phyloP scores from a whole-genome alignment of 2,797 vertebrate genomes.

The Cuniculus paca region DNA sequence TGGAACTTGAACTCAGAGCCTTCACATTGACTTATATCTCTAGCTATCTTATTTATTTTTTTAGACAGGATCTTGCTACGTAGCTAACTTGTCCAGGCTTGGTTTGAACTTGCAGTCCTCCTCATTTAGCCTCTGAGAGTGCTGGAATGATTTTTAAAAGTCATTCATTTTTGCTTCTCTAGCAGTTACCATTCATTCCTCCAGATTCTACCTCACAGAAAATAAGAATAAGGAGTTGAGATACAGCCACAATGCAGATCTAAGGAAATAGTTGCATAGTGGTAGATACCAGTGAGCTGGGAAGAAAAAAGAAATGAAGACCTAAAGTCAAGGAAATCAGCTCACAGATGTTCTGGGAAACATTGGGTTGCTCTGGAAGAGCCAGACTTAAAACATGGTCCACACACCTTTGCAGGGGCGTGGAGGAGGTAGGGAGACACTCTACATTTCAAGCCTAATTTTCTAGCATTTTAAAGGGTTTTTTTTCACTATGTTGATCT shows the following conservation, averaged over 20 bases:
- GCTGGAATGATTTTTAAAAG: neutral
- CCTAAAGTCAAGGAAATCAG: neutral
- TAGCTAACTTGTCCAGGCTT: neutral
- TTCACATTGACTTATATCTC: neutral
- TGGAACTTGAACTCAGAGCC: neutral
- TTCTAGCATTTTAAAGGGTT: neutral
- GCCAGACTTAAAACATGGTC: neutral
- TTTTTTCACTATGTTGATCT: neutral
- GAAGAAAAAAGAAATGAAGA: neutral
- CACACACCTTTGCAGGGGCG: neutral
- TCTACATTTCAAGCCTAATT: neutral
- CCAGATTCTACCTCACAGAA: neutral
- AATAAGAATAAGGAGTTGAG: neutral
- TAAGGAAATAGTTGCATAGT: neutral
- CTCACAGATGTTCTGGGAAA: neutral
- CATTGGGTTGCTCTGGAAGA: neutral
- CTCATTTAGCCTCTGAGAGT: neutral
- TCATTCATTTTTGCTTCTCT: neutral
- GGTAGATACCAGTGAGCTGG: neutral
- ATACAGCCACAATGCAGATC: neutral
- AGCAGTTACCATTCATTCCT: neutral
- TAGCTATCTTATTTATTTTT: neutral
- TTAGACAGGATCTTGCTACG: neutral
- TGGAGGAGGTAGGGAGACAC: rapidly evolving
- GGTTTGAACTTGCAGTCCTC: neutral